Conservation (phyloP, 2,888 invertebrate species). For the Caenorhabditis sp. region DNA sequence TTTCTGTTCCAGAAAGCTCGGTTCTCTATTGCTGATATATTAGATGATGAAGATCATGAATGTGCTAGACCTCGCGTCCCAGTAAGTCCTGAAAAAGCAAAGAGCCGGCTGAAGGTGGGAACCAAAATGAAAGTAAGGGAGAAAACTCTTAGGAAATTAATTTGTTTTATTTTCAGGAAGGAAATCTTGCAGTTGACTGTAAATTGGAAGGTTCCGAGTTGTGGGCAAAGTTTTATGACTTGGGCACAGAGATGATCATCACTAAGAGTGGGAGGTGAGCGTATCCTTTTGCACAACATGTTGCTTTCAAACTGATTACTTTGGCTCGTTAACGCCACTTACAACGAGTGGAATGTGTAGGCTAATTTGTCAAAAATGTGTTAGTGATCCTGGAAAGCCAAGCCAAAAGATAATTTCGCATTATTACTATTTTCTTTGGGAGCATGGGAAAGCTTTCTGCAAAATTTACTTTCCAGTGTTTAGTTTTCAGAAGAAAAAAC, state of each 20-base stretch:
- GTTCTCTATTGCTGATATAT: slow-evolving; percentile 57
- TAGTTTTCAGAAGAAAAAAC: too few species aligned
- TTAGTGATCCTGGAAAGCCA: too few species aligned
- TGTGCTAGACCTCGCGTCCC: slow-evolving; percentile 8
- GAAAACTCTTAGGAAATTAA: neutral
- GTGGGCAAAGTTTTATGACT: slow-evolving; percentile 94
- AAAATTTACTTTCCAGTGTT: too few species aligned
- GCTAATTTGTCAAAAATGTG: slow-evolving; percentile 49
- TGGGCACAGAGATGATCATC: slow-evolving; percentile 98
- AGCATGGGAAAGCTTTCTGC: neutral
- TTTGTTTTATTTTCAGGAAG: slow-evolving; percentile 45
- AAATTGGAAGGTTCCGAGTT: slow-evolving; percentile 95
- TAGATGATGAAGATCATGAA: slow-evolving; percentile 46
- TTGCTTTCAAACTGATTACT: slow-evolving; percentile 58
- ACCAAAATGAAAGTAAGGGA: slow-evolving; percentile 34
- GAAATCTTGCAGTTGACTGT: slow-evolving; percentile 87
- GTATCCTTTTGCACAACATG: neutral
- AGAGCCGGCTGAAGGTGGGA: slow-evolving; percentile 40
- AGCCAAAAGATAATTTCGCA: neutral
- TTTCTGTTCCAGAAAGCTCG: slow-evolving; percentile 41
- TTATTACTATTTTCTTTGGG: neutral
- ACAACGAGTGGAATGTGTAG: neutral
- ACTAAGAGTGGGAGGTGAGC: slow-evolving; percentile 95
- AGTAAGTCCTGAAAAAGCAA: slow-evolving; percentile 20
- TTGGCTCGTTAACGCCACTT: slow-evolving; percentile 15